Evolutionary conservation across 1,140 invertebrate species (phyloP).

Genomic region (Formica exsecta): DNA sequence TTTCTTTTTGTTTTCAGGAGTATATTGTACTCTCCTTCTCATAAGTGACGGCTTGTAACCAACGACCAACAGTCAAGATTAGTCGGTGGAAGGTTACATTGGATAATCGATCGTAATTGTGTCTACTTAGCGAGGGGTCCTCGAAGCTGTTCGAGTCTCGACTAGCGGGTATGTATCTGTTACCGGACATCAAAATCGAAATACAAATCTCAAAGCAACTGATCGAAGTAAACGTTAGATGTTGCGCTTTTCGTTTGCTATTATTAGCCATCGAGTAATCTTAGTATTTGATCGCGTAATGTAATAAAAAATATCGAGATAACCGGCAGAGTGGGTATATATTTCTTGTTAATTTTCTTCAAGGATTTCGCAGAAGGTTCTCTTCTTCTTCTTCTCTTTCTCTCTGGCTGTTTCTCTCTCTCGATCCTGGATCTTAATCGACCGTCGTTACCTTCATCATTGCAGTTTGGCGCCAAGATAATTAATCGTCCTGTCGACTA

Average conservation of each 20-base stretch:
- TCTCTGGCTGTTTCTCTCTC: conserved; percentile 9
- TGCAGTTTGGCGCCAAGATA: conserved; percentile 62
- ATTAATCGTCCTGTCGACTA: conserved; percentile 64
- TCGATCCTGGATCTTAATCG: conserved; percentile 56
- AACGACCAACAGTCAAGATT: conserved; percentile 69
- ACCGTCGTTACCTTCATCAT: conserved; percentile 55
- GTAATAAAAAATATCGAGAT: conserved; percentile 19
- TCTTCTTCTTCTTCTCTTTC: not conserved
- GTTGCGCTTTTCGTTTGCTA: conserved; percentile 20
- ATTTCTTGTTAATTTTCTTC: conserved; percentile 52
- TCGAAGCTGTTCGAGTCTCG: conserved; percentile 17
- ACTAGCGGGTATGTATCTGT: not conserved
- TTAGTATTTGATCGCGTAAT: conserved; percentile 30
- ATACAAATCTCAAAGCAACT: not conserved
- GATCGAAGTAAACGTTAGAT: conserved; percentile 1
- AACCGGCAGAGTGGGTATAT: conserved; percentile 46
- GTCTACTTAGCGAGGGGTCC: conserved; percentile 72
- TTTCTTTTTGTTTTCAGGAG: conserved; percentile 7
- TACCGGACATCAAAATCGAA: conserved; percentile 29
- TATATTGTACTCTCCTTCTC: conserved; percentile 32
- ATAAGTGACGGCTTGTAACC: conserved; percentile 8
- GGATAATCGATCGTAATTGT: conserved; percentile 80
- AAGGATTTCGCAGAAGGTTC: conserved; percentile 56
- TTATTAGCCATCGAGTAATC: conserved; percentile 54
- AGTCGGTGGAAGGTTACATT: conserved; percentile 71